Percentiles rank a stretch among this genome's conserved stretches.
These are phyloP conservation scores for Tragelaphus strepsiceros DNA, from an alignment of 2,113 vertebrate species.

Conservation along the genomic window DNA sequence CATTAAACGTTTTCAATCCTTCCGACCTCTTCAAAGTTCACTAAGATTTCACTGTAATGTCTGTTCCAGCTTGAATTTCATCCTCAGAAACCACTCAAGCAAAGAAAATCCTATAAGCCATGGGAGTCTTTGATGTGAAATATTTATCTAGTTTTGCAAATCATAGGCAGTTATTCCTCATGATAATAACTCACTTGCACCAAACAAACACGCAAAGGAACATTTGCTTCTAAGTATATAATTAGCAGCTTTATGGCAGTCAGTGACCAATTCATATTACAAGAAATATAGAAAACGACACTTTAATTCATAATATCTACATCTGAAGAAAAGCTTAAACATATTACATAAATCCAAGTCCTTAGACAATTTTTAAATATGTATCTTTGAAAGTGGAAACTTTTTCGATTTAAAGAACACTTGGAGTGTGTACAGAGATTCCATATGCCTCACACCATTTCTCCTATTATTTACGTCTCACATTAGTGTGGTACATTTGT, in stretches of 20 bases:
- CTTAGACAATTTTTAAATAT: not conserved
- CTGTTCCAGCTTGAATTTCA: not conserved
- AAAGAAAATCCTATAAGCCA: not conserved
- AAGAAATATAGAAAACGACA: not conserved
- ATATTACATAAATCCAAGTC: not conserved
- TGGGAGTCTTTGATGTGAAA: not conserved
- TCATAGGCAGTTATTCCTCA: not conserved
- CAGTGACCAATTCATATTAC: not conserved
- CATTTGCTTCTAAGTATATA: not conserved
- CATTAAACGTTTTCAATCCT: not conserved
- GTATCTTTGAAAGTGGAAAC: not conserved
- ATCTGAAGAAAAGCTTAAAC: not conserved
- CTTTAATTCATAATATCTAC: not conserved
- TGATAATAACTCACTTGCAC: not conserved
- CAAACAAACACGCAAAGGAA: not conserved
- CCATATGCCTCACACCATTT: not conserved
- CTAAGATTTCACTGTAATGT: not conserved
- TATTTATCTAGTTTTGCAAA: not conserved
- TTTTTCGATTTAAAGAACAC: not conserved
- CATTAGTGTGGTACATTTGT: not conserved
- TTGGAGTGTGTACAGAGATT: not conserved
- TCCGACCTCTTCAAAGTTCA: not conserved
- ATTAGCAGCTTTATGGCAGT: not conserved
- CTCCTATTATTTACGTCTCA: not conserved
- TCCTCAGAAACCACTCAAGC: not conserved